phyloP scores from a whole-genome alignment of 2,888 invertebrate species.

The Sarcophaga variegata region DNA sequence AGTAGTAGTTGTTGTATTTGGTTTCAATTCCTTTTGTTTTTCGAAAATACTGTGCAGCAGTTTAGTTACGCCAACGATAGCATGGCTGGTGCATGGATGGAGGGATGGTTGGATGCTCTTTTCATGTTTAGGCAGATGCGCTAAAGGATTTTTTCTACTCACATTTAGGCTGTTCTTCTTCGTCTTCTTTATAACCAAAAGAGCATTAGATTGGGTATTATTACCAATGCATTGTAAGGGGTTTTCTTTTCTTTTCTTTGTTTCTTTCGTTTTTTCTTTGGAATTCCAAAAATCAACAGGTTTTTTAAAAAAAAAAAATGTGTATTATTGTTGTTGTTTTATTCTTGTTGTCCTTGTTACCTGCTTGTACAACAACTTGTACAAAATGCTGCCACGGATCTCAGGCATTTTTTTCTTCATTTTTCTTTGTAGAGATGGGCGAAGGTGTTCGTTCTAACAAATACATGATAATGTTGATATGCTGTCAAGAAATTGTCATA shows the following conservation, averaged over 20 bases:
- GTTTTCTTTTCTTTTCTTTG: too few species aligned
- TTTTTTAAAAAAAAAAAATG: constrained; percentile 11
- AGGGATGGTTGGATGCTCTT: constrained; percentile 23
- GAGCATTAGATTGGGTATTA: background rate
- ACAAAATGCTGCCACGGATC: constrained; percentile 26
- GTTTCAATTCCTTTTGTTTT: constrained; percentile 2
- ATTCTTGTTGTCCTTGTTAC: constrained; percentile 56
- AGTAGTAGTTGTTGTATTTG: constrained; percentile 15
- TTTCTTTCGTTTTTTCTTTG: constrained; percentile 51
- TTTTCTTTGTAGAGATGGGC: background rate
- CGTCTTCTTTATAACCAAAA: background rate
- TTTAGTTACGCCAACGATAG: constrained; percentile 56
- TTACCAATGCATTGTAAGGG: background rate
- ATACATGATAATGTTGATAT: background rate
- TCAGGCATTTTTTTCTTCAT: background rate
- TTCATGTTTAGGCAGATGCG: constrained; percentile 60
- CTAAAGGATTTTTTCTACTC: constrained; percentile 59
- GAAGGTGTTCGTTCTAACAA: background rate
- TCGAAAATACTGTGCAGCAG: constrained; percentile 41
- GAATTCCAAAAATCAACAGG: constrained; percentile 65
- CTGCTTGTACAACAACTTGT: constrained; percentile 61
- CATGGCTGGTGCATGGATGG: too few species aligned
- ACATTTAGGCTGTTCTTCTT: constrained; percentile 11
- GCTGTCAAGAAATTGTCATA: constrained; percentile 61
- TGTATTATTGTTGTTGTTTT: constrained; percentile 23